Conservation (phyloP, 37 sponge, comb jelly and placozoan species). For the Crambe crambe region DNA sequence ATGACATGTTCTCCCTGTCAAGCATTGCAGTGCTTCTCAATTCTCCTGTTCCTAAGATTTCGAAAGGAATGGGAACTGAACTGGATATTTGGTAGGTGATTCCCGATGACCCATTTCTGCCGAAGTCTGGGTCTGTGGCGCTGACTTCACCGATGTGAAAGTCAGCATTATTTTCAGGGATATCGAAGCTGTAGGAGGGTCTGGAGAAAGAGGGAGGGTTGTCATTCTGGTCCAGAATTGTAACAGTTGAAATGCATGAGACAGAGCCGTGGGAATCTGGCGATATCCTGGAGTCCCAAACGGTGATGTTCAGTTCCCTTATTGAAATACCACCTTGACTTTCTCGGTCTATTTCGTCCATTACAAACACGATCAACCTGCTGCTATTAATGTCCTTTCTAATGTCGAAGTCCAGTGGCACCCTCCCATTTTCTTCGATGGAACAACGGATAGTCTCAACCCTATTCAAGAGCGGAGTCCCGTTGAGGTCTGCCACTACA, state of each 20-base stretch:
- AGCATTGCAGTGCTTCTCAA: slow-evolving; percentile 23
- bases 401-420: background rate
- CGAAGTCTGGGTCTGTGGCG: slow-evolving; percentile 63
- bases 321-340: background rate
- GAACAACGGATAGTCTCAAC: background rate
- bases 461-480: background rate
- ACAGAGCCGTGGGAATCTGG: slow-evolving; percentile 11
- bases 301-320: slow-evolving; percentile 5
- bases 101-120: background rate
- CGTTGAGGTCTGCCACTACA: slow-evolving; percentile 7
- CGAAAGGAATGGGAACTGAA: slow-evolving; percentile 2
- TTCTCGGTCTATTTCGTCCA: background rate
- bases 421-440: background rate
- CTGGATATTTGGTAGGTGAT: background rate
- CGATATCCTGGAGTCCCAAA: background rate
- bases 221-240: slow-evolving; percentile 69
- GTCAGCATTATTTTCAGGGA: background rate
- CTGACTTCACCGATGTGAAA: slow-evolving; percentile 14
- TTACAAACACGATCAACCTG: background rate
- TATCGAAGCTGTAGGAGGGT: slow-evolving; percentile 13
- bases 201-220: slow-evolving; percentile 55
- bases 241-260: slow-evolving; percentile 46
- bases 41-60: slow-evolving; percentile 9
- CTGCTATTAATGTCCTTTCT: background rate
- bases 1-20: slow-evolving; percentile 37